A percentile compares a stretch with the other conserved stretches of the same genome.
Evolutionary conservation across 2,113 vertebrate species (phyloP).

Genomic region (Cacatua alba): DNA sequence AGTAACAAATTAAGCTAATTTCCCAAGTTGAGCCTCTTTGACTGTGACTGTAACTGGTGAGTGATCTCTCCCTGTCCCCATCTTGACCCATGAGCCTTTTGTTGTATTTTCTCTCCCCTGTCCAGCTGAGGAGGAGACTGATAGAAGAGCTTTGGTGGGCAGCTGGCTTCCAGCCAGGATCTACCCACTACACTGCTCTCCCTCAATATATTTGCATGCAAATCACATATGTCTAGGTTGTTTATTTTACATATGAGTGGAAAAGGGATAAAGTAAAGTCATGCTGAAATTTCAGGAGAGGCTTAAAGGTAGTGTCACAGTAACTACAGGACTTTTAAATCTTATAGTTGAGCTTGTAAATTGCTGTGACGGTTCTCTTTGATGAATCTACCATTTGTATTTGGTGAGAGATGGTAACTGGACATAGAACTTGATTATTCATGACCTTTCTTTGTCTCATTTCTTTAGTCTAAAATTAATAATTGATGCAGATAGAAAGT

Average conservation of each 20-base stretch:
- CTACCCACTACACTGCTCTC: background rate
- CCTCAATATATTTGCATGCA: background rate
- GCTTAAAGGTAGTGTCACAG: background rate
- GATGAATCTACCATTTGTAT: background rate
- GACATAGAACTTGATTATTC: background rate
- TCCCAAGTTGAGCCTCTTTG: background rate
- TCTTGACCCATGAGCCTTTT: background rate
- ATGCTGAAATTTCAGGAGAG: background rate
- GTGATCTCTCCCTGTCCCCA: background rate
- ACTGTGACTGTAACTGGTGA: background rate
- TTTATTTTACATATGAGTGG: background rate
- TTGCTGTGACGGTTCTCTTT: background rate
- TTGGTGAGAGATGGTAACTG: background rate
- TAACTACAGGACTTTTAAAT: background rate
- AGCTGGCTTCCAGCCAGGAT: background rate
- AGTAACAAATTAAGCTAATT: background rate
- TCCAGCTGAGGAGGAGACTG: background rate
- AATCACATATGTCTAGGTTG: background rate
- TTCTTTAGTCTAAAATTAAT: background rate
- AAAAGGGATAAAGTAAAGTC: background rate
- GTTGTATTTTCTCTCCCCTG: background rate
- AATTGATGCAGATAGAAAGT: background rate
- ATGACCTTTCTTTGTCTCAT: background rate
- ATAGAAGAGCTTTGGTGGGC: background rate
- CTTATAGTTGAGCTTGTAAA: background rate